Evolutionary conservation across 2,888 invertebrate species (phyloP).

Genomic region (Elysia crispata): DNA sequence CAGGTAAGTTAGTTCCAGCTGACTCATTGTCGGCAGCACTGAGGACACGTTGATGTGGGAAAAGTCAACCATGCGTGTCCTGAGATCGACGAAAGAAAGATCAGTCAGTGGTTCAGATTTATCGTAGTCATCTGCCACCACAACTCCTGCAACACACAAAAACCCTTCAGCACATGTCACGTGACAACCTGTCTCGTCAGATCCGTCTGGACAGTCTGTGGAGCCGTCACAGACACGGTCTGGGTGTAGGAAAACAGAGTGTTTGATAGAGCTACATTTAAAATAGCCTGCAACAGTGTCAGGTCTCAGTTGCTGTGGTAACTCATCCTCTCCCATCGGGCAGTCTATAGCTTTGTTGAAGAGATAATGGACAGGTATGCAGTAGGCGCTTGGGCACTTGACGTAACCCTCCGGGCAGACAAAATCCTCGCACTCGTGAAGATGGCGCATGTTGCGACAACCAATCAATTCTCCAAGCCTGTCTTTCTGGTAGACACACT

Average conservation of each 20-base stretch:
- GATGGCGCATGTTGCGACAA: slow-evolving; percentile 19
- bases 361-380: slow-evolving; percentile 27
- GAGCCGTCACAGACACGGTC: slow-evolving; percentile 37
- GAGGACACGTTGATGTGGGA: too few relatives aligned
- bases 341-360: background rate
- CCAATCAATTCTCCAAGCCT: background rate
- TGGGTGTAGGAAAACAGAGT: slow-evolving; percentile 38
- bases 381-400: slow-evolving; percentile 33
- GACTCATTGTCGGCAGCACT: too few relatives aligned
- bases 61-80: background rate
- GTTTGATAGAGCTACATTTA: slow-evolving; percentile 26
- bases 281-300: background rate
- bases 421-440: slow-evolving; percentile 18
- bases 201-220: slow-evolving; percentile 7
- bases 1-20: too few relatives aligned
- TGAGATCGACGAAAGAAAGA: background rate
- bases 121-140: background rate
- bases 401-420: slow-evolving; percentile 29
- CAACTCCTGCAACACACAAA: slow-evolving; percentile 27
- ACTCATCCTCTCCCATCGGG: slow-evolving; percentile 33
- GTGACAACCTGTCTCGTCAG: slow-evolving; percentile 34
- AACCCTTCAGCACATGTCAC: slow-evolving; percentile 27
- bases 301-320: too few relatives aligned
- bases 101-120: background rate
- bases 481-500: slow-evolving; percentile 36